Percentiles rank a stretch among this genome's conserved stretches.
These are phyloP conservation scores for fruit fly (Drosophila melanogaster) DNA, from an alignment of 1,140 invertebrate genomes.

Conservation along the genomic window Release_6_plus_ISO1_MT NT_033777.3:11368001-11368500, in stretches of 20 bases:
- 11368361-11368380: slow-evolving; percentile 63
- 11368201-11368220: slow-evolving; percentile 62
- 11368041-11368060: slow-evolving; percentile 52
- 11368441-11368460: slow-evolving; percentile 53
- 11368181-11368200: slow-evolving; percentile 36
- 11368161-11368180: slow-evolving; percentile 53
- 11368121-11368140: slow-evolving; percentile 51
- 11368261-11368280: slow-evolving; percentile 72
- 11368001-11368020: slow-evolving; percentile 69
- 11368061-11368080: slow-evolving; percentile 51
- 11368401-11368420: slow-evolving; percentile 45
- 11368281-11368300: slow-evolving; percentile 77
- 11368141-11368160: slow-evolving; percentile 53
- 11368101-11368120: slow-evolving; percentile 1
- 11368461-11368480: slow-evolving; percentile 42
- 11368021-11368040: slow-evolving; percentile 58
- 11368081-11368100: slow-evolving; percentile 13
- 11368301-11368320: slow-evolving; percentile 74
- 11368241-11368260: slow-evolving; percentile 23
- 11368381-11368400: slow-evolving; percentile 28
- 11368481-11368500: slow-evolving; percentile 41
- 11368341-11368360: slow-evolving; percentile 59
- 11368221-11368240: slow-evolving; percentile 74
- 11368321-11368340: slow-evolving; percentile 63
- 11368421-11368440: slow-evolving; percentile 67